phyloP scores from a whole-genome alignment of 2,797 vertebrate genomes.

The Moxostoma hubbsi region DNA sequence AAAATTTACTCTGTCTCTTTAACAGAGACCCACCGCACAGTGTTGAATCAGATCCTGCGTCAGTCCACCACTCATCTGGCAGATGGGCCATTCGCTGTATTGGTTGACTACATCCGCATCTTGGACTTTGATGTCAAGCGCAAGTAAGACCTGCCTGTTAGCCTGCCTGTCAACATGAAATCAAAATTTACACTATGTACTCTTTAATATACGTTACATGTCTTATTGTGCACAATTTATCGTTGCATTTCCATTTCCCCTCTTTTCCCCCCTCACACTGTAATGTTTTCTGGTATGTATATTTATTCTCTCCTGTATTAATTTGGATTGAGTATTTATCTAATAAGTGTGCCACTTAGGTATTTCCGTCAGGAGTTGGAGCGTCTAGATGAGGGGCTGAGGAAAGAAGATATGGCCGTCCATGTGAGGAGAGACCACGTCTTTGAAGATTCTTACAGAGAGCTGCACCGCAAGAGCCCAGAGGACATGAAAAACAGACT shows the following conservation, averaged over 20 bases:
- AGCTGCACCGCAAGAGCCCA: conserved; percentile 93
- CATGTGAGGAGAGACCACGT: conserved; percentile 95
- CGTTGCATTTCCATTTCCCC: no score
- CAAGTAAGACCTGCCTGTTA: conserved; percentile 78
- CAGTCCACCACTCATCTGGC: conserved; percentile 94
- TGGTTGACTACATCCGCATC: conserved; percentile 95
- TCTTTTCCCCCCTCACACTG: background rate
- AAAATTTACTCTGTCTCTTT: background rate
- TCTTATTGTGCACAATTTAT: no score
- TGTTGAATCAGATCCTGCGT: conserved; percentile 94
- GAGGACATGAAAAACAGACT: conserved; percentile 97
- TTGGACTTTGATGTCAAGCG: conserved; percentile 96
- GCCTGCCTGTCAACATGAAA: no score
- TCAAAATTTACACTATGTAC: no score
- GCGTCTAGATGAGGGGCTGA: conserved; percentile 90
- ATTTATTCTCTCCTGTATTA: background rate
- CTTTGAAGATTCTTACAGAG: conserved; percentile 95
- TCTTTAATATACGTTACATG: no score
- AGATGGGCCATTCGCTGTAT: conserved; percentile 93
- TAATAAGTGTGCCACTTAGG: conserved; percentile 67
- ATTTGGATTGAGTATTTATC: background rate
- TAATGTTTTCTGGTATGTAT: background rate
- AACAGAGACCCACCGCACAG: conserved; percentile 92
- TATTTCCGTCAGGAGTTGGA: conserved; percentile 96
- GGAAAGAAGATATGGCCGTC: conserved; percentile 97